Conservation (phyloP, 2,888 invertebrate genomes). For the Agrochola lychnidis region DNA sequence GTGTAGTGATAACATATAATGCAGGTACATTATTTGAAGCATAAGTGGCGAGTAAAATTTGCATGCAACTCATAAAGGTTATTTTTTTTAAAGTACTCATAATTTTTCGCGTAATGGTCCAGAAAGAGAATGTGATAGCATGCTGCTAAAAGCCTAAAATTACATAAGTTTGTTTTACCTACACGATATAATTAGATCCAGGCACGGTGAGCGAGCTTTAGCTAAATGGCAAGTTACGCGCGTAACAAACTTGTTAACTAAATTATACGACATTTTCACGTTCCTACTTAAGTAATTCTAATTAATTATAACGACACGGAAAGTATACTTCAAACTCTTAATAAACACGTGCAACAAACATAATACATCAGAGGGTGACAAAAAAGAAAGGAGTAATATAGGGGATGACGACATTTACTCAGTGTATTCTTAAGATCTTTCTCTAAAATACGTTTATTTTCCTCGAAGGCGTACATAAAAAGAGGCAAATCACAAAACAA, state of each 20-base stretch:
- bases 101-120: constrained; percentile 38
- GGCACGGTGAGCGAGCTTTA: constrained; percentile 69
- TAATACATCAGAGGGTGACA: constrained; percentile 52
- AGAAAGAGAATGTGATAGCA: constrained; percentile 56
- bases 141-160: constrained; percentile 66
- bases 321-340: constrained; percentile 69
- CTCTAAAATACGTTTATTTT: constrained; percentile 84
- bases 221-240: constrained; percentile 76
- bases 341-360: constrained; percentile 56
- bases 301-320: constrained; percentile 76
- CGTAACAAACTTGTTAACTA: constrained; percentile 78
- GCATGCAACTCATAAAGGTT: constrained; percentile 32
- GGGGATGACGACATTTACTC: constrained; percentile 66
- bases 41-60: constrained; percentile 27
- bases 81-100: constrained; percentile 41
- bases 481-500: constrained; percentile 89
- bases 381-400: constrained; percentile 55
- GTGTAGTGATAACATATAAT: not conserved
- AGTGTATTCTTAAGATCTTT: constrained; percentile 73
- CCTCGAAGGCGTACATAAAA: constrained; percentile 84
- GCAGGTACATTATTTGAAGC: not conserved
- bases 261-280: constrained; percentile 79
- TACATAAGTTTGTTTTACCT: constrained; percentile 65
- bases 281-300: constrained; percentile 73
- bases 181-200: constrained; percentile 72